These are phyloP conservation scores for Pseudotriccus pelzelni DNA, from an alignment of 2,797 vertebrate species.

Conservation along the genomic window DNA sequence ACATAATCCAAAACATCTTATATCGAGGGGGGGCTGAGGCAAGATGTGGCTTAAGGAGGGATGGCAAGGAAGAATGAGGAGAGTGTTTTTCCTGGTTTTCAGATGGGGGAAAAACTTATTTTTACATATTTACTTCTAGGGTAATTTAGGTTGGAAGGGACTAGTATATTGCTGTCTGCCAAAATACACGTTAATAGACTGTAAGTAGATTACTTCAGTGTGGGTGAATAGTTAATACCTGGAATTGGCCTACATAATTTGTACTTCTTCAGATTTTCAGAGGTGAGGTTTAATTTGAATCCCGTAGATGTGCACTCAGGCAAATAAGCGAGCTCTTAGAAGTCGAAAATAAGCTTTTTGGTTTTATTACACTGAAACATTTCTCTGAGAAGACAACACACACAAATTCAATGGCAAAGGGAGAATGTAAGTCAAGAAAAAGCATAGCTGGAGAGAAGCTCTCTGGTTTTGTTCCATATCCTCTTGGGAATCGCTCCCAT, in stretches of 20 bases:
- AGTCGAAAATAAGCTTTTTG: not conserved
- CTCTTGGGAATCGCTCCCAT: not conserved
- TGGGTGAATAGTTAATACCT: conserved; percentile 13
- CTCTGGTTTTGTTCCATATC: not conserved
- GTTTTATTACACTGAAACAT: not conserved
- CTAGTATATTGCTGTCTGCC: not conserved
- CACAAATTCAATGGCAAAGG: not conserved
- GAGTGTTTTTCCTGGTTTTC: not conserved
- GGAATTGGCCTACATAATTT: not conserved
- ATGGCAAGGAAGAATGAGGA: not conserved
- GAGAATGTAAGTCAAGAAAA: not conserved
- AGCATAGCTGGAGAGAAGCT: not conserved
- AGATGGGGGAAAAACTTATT: not conserved
- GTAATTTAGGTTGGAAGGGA: not conserved
- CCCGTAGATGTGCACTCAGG: not conserved
- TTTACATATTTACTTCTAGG: not conserved
- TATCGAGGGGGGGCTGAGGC: not conserved
- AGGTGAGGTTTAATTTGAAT: not conserved
- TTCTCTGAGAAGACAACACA: not conserved
- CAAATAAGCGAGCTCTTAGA: not conserved
- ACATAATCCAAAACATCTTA: not conserved
- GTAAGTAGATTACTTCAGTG: too few relatives aligned
- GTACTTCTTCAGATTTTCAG: not conserved
- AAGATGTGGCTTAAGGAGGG: not conserved
- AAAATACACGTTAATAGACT: not conserved